phyloP scores from a whole-genome alignment of 1,140 invertebrate species.

The Solen grandis region DNA sequence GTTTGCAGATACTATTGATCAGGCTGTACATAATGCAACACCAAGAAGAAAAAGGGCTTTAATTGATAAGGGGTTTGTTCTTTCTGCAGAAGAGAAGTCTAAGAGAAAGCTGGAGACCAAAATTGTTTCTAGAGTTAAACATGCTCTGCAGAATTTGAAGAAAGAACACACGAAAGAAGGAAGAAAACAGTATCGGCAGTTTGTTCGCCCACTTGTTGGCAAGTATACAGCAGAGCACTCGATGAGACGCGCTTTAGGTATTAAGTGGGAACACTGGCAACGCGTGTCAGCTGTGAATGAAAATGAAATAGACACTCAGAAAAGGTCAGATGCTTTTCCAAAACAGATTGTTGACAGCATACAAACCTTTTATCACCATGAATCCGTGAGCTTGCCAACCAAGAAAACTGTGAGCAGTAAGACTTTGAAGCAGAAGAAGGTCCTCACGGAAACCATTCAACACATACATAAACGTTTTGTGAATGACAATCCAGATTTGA shows the following conservation, averaged over 20 bases:
- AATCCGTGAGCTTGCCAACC: slow-evolving; percentile 14
- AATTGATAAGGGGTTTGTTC: neutral
- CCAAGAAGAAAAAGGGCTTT: slow-evolving; percentile 14
- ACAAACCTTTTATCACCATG: slow-evolving; percentile 25
- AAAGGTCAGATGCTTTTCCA: slow-evolving; percentile 31
- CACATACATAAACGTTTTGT: slow-evolving; percentile 23
- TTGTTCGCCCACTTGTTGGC: neutral
- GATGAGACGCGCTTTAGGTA: slow-evolving; percentile 4
- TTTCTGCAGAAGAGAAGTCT: slow-evolving; percentile 8
- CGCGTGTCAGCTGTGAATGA: neutral
- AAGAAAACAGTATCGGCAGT: slow-evolving; percentile 3
- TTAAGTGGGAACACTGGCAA: slow-evolving; percentile 41
- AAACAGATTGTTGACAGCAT: slow-evolving; percentile 1
- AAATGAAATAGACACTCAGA: neutral
- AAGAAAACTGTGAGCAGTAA: slow-evolving; percentile 31
- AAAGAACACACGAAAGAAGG: slow-evolving; percentile 4
- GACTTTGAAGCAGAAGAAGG: slow-evolving; percentile 1
- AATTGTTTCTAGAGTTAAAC: slow-evolving; percentile 20
- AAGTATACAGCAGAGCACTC: slow-evolving; percentile 18
- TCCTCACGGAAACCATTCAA: slow-evolving; percentile 26
- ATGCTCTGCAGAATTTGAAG: slow-evolving; percentile 1
- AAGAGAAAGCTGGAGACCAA: slow-evolving; percentile 10
- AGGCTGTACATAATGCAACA: slow-evolving; percentile 9
- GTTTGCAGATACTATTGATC: slow-evolving; percentile 24
- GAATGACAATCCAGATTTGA: slow-evolving; percentile 11